phyloP scores from a whole-genome alignment of 1,140 invertebrate genomes.

The Drosophila miranda region DNA sequence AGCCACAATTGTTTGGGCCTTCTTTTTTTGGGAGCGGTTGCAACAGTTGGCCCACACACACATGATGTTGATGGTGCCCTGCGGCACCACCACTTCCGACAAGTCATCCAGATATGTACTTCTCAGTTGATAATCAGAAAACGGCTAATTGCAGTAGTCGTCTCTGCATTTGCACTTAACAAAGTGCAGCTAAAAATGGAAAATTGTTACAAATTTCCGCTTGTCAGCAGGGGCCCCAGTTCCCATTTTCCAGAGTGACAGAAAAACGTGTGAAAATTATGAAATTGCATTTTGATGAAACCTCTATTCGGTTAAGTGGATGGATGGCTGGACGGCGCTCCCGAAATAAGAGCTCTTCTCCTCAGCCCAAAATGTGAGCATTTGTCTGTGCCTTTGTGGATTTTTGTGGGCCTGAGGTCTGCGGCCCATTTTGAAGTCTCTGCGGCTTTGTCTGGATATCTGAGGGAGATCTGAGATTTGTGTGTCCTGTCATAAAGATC shows the following conservation, averaged over 20 bases:
- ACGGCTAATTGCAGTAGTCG: slow-evolving; percentile 56
- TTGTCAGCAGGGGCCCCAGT: slow-evolving; percentile 51
- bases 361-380: slow-evolving; percentile 49
- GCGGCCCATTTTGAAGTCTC: slow-evolving; percentile 14
- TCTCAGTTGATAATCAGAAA: slow-evolving; percentile 56
- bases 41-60: slow-evolving; percentile 54
- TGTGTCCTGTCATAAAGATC: slow-evolving; percentile 70
- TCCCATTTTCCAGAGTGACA: slow-evolving; percentile 47
- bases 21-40: slow-evolving; percentile 33
- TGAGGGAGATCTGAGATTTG: slow-evolving; percentile 67
- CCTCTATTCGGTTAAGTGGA: slow-evolving; percentile 28
- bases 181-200: slow-evolving; percentile 44
- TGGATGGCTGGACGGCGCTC: slow-evolving; percentile 34
- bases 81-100: slow-evolving; percentile 45
- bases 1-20: slow-evolving; percentile 61
- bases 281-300: slow-evolving; percentile 68
- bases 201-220: slow-evolving; percentile 72
- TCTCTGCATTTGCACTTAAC: slow-evolving; percentile 66
- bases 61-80: slow-evolving; percentile 25
- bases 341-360: slow-evolving; percentile 52
- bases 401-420: slow-evolving; percentile 5
- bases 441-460: slow-evolving; percentile 43
- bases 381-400: slow-evolving; percentile 57
- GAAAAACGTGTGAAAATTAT: slow-evolving; percentile 79
- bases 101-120: slow-evolving; percentile 53